Base-by-base conservation (phyloP, 2,797 vertebrate genomes). In the Vespertilio murinus region DNA sequence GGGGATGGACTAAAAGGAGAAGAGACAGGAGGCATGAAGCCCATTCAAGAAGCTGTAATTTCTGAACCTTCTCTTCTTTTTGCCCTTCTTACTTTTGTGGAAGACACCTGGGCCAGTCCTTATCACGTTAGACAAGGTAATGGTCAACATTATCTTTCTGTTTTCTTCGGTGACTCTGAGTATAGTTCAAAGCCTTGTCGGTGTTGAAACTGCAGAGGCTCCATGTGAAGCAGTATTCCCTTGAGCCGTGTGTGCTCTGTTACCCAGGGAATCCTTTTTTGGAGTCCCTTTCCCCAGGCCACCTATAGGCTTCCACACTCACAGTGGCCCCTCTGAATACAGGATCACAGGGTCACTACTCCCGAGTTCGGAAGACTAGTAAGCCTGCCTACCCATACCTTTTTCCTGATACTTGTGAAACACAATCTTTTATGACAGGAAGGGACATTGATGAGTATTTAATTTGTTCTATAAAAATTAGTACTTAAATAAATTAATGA, bases 1-100 rank as follows among this genome's bases (percentile, higher is more conserved):
- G 83, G 38, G 64, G 82, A 83, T 78, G 75, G 78, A 86, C 64
- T 81, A 78, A 65, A 83, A 52, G 56, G 82, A 45, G 81, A 88
- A 45, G 65, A 52, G 69, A 52, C 45, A 30, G 70, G 13, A 88
- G n/a, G 54, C 45, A 30, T 8, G 11, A 91, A 73, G 65, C 64
- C 23, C 69, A 64, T 59, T 33, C 23, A 35, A 17, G 52, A 79
- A 38, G 35, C 22, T 79, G 3, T 33, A 3, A 45, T 88, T 88
- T 73, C 49, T 73, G 56, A 70, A 54, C 0, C 9, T 67, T 88
- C 59, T 88, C 23, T 77, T 33, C 61, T 25, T 65, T 14, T 40
- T 13, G 56, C 17, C 38, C 74, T 70, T 77, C 35, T 42, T 54
- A 6, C 1, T 45, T 69, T 33, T 3, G 6, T 18, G 45, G 18